Percentiles rank a stretch among this genome's conserved stretches.
These are phyloP conservation scores for Stegana nigrithorax DNA, from an alignment of 2,888 invertebrate genomes.

Conservation along the genomic window DNA sequence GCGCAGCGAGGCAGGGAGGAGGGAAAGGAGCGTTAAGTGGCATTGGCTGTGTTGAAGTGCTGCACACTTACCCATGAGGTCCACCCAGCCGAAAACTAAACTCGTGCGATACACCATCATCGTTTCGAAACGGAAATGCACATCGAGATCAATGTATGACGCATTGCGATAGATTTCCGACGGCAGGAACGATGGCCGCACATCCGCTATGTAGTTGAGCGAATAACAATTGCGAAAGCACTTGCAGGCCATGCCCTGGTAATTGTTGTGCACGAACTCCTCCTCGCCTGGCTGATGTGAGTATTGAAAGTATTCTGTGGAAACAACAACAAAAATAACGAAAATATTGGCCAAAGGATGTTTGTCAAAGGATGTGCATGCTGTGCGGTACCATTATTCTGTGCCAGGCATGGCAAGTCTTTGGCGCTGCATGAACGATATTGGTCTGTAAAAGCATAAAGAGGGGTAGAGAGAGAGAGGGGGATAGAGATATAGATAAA, in stretches of 20 bases:
- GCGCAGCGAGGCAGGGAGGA: neutral
- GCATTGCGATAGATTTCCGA: constrained; percentile 51
- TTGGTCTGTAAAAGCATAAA: constrained; percentile 36
- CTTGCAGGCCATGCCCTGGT: constrained; percentile 64
- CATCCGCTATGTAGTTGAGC: constrained; percentile 62
- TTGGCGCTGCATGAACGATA: constrained; percentile 52
- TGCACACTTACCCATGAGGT: constrained; percentile 69
- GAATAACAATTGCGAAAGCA: constrained; percentile 67
- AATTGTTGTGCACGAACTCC: constrained; percentile 50
- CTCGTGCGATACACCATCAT: constrained; percentile 69
- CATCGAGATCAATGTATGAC: constrained; percentile 66
- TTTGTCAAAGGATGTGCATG: constrained; percentile 10
- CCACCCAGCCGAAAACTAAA: constrained; percentile 69
- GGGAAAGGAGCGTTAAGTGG: neutral
- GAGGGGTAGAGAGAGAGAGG: neutral
- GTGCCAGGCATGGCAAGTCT: constrained; percentile 61
- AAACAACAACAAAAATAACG: neutral
- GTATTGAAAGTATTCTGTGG: constrained; percentile 52
- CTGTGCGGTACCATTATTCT: constrained; percentile 52
- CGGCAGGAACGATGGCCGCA: constrained; percentile 58
- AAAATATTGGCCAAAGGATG: constrained; percentile 9
- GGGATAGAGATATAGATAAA: neutral
- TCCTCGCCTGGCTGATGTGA: constrained; percentile 57
- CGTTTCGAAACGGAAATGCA: constrained; percentile 67
- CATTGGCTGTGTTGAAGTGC: too few relatives aligned